Conservation (phyloP, 2,113 vertebrate genomes). For the Anser brachyrhynchus region DNA sequence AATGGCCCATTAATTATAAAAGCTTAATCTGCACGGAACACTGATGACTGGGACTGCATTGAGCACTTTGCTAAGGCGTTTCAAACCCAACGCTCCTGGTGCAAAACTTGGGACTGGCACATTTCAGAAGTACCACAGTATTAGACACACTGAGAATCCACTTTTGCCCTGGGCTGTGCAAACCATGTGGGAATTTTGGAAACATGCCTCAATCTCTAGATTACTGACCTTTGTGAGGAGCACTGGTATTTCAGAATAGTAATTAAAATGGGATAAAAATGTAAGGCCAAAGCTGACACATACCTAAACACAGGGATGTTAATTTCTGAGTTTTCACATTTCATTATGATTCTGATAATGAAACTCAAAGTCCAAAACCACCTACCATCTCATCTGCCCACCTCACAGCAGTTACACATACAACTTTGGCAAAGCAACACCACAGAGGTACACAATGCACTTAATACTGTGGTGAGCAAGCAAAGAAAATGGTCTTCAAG, state of each 20-base stretch:
- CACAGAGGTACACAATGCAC: neutral
- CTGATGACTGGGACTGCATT: accelerated
- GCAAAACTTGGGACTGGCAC: neutral
- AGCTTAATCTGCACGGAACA: accelerated
- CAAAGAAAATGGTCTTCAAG: neutral
- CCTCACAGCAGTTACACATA: neutral
- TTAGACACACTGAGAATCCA: neutral
- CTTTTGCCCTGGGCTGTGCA: neutral
- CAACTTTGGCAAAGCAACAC: neutral
- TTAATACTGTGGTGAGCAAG: neutral
- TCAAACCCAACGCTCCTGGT: neutral
- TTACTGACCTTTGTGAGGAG: neutral
- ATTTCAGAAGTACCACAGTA: neutral
- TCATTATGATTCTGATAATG: neutral
- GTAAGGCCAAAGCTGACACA: neutral
- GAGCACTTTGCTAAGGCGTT: neutral
- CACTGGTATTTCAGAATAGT: neutral
- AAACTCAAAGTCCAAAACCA: neutral
- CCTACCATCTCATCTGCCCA: neutral
- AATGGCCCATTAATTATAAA: neutral
- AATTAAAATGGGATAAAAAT: neutral
- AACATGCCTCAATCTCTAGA: neutral
- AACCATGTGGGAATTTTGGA: neutral
- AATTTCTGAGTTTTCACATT: neutral
- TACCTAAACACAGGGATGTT: neutral